Evolutionary conservation across 2,888 invertebrate species (phyloP).

Genomic region (Meiosimyza decipiens): DNA sequence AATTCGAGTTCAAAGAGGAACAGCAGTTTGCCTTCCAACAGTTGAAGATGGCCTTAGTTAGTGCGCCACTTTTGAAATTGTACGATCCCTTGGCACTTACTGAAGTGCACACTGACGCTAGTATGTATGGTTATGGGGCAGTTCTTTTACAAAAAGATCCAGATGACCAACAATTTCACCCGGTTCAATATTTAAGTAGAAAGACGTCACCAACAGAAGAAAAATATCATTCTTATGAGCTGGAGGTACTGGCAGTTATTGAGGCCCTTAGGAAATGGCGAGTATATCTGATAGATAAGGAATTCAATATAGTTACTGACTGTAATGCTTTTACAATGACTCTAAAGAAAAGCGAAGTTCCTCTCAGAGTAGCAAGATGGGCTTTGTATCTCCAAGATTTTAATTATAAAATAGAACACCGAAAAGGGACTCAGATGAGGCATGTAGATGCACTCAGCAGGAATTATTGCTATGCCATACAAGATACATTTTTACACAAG

Average conservation of each 20-base stretch:
- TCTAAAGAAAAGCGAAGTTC: not conserved
- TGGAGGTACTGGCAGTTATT: slow-evolving; percentile 48
- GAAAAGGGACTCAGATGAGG: slow-evolving; percentile 13
- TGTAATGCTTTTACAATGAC: slow-evolving; percentile 27
- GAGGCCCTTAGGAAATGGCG: slow-evolving; percentile 46
- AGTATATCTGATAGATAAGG: slow-evolving; percentile 26
- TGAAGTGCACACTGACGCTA: too few relatives aligned
- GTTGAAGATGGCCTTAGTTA: too few relatives aligned
- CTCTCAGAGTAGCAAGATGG: not conserved
- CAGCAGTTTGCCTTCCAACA: too few relatives aligned
- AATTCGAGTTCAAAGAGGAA: too few relatives aligned
- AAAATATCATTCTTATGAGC: slow-evolving; percentile 46
- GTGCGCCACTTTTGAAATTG: too few relatives aligned
- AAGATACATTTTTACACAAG: slow-evolving; percentile 8
- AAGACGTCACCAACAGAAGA: slow-evolving; percentile 46
- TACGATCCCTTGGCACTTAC: too few relatives aligned
- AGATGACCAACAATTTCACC: slow-evolving; percentile 44
- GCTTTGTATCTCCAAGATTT: slow-evolving; percentile 10
- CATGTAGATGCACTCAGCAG: slow-evolving; percentile 27
- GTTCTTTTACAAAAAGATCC: slow-evolving; percentile 33
- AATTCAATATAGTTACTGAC: slow-evolving; percentile 21
- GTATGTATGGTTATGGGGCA: too few relatives aligned
- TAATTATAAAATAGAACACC: slow-evolving; percentile 14
- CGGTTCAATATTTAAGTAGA: slow-evolving; percentile 47
- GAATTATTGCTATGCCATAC: slow-evolving; percentile 11